Evolutionary conservation across 2,797 vertebrate species (phyloP).

Genomic region (Trachurus trachurus): DNA sequence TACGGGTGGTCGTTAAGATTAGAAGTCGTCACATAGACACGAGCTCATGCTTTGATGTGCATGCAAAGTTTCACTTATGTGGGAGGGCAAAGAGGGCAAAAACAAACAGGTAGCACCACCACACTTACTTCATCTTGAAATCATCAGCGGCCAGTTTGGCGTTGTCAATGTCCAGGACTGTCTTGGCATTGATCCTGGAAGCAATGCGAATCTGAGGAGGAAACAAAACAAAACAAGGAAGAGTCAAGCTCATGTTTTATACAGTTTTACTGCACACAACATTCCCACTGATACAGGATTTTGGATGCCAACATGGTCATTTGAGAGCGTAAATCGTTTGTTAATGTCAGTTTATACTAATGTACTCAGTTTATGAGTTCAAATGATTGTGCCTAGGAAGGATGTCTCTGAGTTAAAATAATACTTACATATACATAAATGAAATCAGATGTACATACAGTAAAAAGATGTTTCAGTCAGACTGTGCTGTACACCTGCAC

Average conservation of each 20-base stretch:
- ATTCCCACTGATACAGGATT: not conserved
- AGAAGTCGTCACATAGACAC: constrained; percentile 28
- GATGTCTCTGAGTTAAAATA: not conserved
- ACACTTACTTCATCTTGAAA: constrained; percentile 81
- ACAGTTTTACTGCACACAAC: not conserved
- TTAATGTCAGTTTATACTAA: not conserved
- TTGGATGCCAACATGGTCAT: not conserved
- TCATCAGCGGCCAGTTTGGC: constrained; percentile 79
- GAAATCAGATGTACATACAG: not conserved
- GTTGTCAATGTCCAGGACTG: constrained; percentile 71
- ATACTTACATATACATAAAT: not conserved
- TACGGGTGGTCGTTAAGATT: not conserved
- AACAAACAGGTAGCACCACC: not conserved
- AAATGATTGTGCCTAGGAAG: not conserved
- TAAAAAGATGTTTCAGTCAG: not conserved
- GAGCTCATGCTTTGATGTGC: constrained; percentile 7
- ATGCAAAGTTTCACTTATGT: constrained; percentile 37
- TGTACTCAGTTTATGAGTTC: not conserved
- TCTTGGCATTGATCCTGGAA: constrained; percentile 69
- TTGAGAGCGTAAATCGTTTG: not conserved
- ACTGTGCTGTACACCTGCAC: not conserved
- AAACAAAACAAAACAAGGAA: not conserved
- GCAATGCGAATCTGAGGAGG: constrained; percentile 68
- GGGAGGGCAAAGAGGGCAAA: not conserved
- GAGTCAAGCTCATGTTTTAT: not conserved